phyloP scores from a whole-genome alignment of 1,140 invertebrate genomes.

The Drosophila kurseongensis region DNA sequence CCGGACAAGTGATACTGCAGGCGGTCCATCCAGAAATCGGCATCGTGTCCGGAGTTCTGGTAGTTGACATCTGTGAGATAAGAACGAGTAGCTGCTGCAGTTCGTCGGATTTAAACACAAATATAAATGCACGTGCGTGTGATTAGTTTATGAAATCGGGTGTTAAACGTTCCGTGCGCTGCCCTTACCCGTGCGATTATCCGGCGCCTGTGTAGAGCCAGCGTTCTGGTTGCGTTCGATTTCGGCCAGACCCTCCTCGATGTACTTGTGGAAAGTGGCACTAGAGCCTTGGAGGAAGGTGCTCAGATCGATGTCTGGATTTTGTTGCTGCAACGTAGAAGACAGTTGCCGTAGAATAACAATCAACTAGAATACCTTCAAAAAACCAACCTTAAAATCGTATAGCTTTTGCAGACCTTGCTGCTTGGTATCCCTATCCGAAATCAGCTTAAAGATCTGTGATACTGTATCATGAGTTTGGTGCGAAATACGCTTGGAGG shows the following conservation, averaged over 20 bases:
- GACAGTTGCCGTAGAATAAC: background rate
- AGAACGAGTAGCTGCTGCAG: conserved; percentile 72
- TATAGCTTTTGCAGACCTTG: conserved; percentile 95
- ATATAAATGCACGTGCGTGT: conserved; percentile 24
- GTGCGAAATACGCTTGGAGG: conserved; percentile 84
- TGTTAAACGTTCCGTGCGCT: background rate
- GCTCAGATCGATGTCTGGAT: conserved; percentile 96
- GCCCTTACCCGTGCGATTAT: conserved; percentile 64
- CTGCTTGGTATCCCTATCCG: conserved; percentile 93
- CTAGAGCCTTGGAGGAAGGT: conserved; percentile 95
- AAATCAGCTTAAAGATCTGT: conserved; percentile 96
- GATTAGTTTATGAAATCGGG: conserved; percentile 38
- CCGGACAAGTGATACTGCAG: conserved; percentile 64
- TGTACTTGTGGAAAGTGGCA: conserved; percentile 96
- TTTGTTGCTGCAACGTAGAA: conserved; percentile 87
- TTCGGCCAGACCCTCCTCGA: conserved; percentile 93
- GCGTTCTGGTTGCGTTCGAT: conserved; percentile 86
- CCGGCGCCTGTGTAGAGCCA: conserved; percentile 43
- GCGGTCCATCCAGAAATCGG: conserved; percentile 83
- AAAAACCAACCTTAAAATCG: conserved; percentile 88
- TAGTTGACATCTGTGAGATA: conserved; percentile 80
- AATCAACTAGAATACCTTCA: background rate
- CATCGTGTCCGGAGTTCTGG: conserved; percentile 62
- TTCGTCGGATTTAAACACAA: conserved; percentile 28
- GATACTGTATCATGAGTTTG: conserved; percentile 92